phyloP scores from a whole-genome alignment of 1,140 invertebrate genomes.

The Rhizoglyphus robini region DNA sequence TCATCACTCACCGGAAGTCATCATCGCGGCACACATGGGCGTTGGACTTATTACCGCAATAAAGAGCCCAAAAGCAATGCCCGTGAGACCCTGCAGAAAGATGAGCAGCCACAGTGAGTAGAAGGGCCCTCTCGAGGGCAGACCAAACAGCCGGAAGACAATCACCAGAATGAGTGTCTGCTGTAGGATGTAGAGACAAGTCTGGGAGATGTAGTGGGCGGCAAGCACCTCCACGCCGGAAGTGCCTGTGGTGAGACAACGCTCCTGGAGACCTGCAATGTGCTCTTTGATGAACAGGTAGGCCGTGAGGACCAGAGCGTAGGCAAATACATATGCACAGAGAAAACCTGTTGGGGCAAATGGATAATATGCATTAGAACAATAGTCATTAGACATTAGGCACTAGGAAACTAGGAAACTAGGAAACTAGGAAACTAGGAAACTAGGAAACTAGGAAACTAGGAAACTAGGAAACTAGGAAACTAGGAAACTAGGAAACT shows the following conservation, averaged over 20 bases:
- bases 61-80: conserved; percentile 83
- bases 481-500: too few relatives aligned
- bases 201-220: conserved; percentile 79
- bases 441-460: too few relatives aligned
- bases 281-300: conserved; percentile 77
- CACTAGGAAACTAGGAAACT: too few relatives aligned
- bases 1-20: conserved; percentile 11
- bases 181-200: conserved; percentile 81
- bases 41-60: conserved; percentile 71
- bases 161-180: conserved; percentile 67
- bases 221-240: conserved; percentile 73
- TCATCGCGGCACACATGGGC: conserved; percentile 75
- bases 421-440: too few relatives aligned
- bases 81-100: conserved; percentile 61
- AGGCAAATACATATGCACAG: conserved; percentile 88
- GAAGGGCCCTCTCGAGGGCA: conserved; percentile 62
- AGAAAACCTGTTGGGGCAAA: too few relatives aligned
- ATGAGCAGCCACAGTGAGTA: conserved; percentile 57
- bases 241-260: conserved; percentile 76
- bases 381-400: too few relatives aligned
- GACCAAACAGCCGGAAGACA: conserved; percentile 60
- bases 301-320: conserved; percentile 82
- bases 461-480: too few relatives aligned
- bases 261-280: conserved; percentile 69
- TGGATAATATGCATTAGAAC: too few relatives aligned